These are phyloP conservation scores for Vireo griseus DNA, from an alignment of 2,797 vertebrate genomes.

Conservation along the genomic window DNA sequence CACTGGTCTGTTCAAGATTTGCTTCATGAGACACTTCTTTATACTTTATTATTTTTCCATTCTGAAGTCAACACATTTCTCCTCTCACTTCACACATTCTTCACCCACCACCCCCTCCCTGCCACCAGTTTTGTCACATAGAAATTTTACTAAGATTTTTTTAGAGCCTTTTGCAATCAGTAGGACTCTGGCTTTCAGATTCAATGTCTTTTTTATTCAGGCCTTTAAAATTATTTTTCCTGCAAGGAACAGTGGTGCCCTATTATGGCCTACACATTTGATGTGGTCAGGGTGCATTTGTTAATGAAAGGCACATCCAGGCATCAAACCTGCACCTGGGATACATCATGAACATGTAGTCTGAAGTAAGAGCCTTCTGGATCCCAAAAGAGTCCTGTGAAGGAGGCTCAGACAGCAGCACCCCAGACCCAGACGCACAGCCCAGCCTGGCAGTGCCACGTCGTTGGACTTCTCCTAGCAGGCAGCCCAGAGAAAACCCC, in stretches of 20 bases:
- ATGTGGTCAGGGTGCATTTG: background rate
- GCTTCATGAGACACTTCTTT: background rate
- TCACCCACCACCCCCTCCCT: fast-evolving
- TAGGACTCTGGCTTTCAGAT: background rate
- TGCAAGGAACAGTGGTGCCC: slow-evolving; percentile 35
- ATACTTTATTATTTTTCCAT: background rate
- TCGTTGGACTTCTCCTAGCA: background rate
- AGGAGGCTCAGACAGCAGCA: background rate
- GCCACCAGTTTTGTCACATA: background rate
- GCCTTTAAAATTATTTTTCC: slow-evolving; percentile 51
- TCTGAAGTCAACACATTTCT: background rate
- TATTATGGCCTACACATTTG: slow-evolving; percentile 3
- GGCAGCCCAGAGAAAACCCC: background rate
- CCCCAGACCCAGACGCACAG: background rate
- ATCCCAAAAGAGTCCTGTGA: background rate
- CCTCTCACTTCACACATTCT: background rate
- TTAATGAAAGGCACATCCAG: slow-evolving; percentile 39
- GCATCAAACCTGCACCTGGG: background rate
- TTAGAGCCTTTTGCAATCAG: background rate
- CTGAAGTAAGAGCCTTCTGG: background rate
- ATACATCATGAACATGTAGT: background rate
- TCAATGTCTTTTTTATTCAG: background rate
- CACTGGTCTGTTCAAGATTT: background rate
- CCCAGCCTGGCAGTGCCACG: fast-evolving
- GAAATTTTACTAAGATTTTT: background rate